Evolutionary conservation across 2,888 invertebrate species (phyloP).

Genomic region (Apotomis turbidana): DNA sequence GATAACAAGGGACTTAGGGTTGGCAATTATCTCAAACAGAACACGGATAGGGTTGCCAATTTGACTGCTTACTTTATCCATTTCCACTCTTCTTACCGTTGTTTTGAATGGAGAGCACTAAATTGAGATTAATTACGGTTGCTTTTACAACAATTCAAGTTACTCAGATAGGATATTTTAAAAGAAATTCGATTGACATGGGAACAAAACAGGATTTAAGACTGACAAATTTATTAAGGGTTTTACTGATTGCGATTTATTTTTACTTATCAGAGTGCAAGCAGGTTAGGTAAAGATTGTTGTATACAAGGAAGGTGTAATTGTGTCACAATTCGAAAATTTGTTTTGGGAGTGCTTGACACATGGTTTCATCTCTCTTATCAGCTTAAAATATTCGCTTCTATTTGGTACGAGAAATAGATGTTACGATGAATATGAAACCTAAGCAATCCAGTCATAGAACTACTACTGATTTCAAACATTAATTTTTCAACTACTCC

Average conservation of each 20-base stretch:
- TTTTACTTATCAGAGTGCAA: not conserved
- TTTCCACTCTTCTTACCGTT: not conserved
- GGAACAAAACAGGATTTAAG: not conserved
- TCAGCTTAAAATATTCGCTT: too few relatives aligned
- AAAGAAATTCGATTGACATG: not conserved
- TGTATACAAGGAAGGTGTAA: too few relatives aligned
- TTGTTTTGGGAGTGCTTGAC: not conserved
- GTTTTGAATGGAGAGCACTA: not conserved
- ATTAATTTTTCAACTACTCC: too few relatives aligned
- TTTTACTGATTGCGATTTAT: not conserved
- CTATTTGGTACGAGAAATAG: too few relatives aligned
- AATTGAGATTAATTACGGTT: not conserved
- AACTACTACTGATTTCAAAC: too few relatives aligned
- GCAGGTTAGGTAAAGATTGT: not conserved
- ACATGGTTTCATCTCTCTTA: too few relatives aligned
- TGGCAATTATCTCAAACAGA: constrained; percentile 68
- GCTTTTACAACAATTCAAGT: not conserved
- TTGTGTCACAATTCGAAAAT: not conserved
- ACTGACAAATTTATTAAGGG: not conserved
- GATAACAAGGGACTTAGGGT: constrained; percentile 59
- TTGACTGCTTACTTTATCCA: not conserved
- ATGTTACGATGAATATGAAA: too few relatives aligned
- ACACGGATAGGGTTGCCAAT: constrained; percentile 53
- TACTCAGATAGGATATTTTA: too few relatives aligned
- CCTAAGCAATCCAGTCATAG: not conserved